A percentile compares a stretch with the other conserved stretches of the same genome.
phyloP scores from a whole-genome alignment of 23 tunicate species.

The Trididemnum nubilum region DNA sequence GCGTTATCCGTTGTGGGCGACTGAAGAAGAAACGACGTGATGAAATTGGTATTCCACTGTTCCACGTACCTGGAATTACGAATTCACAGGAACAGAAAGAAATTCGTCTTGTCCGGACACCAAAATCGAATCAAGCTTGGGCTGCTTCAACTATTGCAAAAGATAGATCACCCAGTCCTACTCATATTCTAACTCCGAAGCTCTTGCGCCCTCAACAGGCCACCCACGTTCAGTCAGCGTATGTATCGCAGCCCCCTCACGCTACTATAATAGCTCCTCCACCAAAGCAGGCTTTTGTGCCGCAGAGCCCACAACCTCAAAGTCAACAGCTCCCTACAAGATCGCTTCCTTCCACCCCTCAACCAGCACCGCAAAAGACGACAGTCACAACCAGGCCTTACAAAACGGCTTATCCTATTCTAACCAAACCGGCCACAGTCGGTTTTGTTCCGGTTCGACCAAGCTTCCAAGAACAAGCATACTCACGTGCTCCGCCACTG shows the following conservation, averaged over 20 bases:
- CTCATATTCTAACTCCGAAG: neutral
- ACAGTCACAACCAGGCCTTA: neutral
- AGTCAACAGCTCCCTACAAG: neutral
- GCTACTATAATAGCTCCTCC: neutral
- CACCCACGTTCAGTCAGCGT: neutral
- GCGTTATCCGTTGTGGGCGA: neutral
- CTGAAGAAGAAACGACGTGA: neutral
- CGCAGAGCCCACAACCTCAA: neutral
- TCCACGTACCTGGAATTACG: constrained; percentile 61
- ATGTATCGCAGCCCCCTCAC: too few relatives aligned
- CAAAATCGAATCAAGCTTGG: constrained; percentile 44
- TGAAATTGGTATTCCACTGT: constrained; percentile 46
- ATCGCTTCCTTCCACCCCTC: neutral
- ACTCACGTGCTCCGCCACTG: neutral
- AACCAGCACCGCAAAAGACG: too few relatives aligned
- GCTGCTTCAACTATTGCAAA: constrained; percentile 37
- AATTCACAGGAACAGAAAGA: constrained; percentile 58
- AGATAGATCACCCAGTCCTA: neutral
- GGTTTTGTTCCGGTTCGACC: constrained; percentile 5
- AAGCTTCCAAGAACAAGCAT: neutral
- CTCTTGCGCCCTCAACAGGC: neutral
- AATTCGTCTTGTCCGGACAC: constrained; percentile 27
- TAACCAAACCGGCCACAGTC: neutral
- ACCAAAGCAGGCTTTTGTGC: neutral
- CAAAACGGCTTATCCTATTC: constrained; percentile 3